Evolutionary conservation across 2,888 invertebrate species (phyloP).

Genomic region (Mythimna ferrago): DNA sequence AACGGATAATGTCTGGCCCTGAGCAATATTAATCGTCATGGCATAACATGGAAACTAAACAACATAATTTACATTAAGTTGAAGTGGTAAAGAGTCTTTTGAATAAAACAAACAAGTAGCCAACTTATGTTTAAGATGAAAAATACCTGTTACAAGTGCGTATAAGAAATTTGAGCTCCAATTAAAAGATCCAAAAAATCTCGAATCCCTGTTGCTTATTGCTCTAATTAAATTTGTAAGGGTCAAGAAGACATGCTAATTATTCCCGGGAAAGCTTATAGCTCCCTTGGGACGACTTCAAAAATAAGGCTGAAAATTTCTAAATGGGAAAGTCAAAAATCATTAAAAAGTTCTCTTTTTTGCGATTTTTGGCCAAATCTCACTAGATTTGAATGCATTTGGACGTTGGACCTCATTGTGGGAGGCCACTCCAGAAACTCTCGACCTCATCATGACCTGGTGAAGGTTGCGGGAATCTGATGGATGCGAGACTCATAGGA

Average conservation of each 20-base stretch:
- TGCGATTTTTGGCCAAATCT: too few species aligned
- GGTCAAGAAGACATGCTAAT: constrained; percentile 34
- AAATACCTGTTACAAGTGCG: not conserved
- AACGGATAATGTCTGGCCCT: too few species aligned
- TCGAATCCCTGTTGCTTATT: constrained; percentile 26
- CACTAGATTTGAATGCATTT: not conserved
- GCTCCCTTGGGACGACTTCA: constrained; percentile 29
- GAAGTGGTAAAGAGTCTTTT: not conserved
- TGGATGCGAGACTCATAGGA: too few species aligned
- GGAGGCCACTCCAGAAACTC: too few species aligned
- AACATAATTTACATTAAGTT: too few species aligned
- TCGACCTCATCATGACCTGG: too few species aligned
- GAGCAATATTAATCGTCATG: too few species aligned
- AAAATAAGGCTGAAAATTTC: not conserved
- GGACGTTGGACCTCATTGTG: too few species aligned
- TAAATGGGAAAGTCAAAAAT: not conserved
- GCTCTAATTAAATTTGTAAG: constrained; percentile 43
- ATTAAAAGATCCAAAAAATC: constrained; percentile 22
- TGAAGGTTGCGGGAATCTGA: too few species aligned
- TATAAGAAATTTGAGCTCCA: constrained; percentile 14
- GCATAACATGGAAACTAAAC: too few species aligned
- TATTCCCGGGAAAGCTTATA: constrained; percentile 31
- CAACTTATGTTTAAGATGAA: not conserved
- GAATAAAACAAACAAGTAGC: not conserved
- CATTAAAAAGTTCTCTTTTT: not conserved